phyloP scores from a whole-genome alignment of 64 coral and sea anemone species.

The Montipora cactus region DNA sequence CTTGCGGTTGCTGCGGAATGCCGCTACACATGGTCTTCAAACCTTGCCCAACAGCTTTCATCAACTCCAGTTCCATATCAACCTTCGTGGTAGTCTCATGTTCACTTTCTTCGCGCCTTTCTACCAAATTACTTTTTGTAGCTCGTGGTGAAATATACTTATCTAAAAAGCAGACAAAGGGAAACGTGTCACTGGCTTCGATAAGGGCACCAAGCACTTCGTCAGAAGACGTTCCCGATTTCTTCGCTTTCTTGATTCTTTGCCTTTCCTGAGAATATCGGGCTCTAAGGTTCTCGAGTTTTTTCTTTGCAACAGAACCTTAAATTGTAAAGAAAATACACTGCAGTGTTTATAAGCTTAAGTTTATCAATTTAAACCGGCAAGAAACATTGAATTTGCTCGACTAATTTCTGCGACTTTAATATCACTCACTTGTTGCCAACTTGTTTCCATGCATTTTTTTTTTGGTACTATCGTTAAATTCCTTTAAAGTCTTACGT shows the following conservation, averaged over 20 bases:
- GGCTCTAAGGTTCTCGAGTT: slow-evolving; percentile 28
- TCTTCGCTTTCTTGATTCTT: slow-evolving; percentile 4
- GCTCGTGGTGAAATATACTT: too few relatives aligned
- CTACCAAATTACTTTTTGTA: too few relatives aligned
- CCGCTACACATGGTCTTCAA: background rate
- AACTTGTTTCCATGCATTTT: background rate
- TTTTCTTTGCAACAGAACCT: slow-evolving; percentile 15
- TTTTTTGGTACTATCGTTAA: slow-evolving; percentile 1
- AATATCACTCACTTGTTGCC: background rate
- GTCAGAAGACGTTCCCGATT: background rate
- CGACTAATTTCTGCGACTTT: background rate
- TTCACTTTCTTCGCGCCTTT: background rate
- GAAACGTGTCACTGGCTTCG: too few relatives aligned
- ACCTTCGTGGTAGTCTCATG: background rate
- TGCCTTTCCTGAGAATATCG: background rate
- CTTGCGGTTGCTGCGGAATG: background rate
- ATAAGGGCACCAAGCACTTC: background rate
- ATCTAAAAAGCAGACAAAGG: too few relatives aligned
- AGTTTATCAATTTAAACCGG: background rate
- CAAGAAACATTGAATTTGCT: background rate
- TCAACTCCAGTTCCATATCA: background rate
- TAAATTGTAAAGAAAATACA: background rate
- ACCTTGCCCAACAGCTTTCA: background rate
- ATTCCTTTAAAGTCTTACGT: background rate
- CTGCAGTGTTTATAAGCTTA: background rate